A percentile compares a stretch with the other conserved stretches of the same genome.
These are phyloP conservation scores for Heteropelma amictum DNA, from an alignment of 2,888 invertebrate genomes.

Conservation along the genomic window DNA sequence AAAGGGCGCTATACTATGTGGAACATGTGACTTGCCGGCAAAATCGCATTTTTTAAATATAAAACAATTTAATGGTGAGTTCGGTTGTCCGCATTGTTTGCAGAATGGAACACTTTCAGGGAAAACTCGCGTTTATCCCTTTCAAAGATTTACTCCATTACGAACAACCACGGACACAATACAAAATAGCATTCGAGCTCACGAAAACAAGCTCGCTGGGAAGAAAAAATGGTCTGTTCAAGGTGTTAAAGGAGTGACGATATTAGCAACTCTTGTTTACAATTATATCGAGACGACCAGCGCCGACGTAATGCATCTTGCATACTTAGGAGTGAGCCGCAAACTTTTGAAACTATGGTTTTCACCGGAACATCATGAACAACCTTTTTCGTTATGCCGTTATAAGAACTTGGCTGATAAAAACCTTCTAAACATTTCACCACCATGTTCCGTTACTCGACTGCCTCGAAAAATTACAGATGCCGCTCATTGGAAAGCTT, in stretches of 20 bases:
- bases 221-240: background rate
- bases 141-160: background rate
- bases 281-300: constrained; percentile 49
- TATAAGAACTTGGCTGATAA: background rate
- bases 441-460: constrained; percentile 52
- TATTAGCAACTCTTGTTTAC: constrained; percentile 25
- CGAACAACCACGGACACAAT: background rate
- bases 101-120: background rate
- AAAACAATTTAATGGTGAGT: no score
- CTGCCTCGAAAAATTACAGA: no score
- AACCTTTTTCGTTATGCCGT: background rate
- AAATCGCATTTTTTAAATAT: constrained; percentile 46
- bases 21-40: constrained; percentile 30
- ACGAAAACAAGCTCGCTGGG: background rate
- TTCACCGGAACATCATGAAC: no score
- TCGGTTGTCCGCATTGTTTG: constrained; percentile 46
- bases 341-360: no score
- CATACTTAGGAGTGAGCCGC: constrained; percentile 51
- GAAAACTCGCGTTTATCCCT: background rate
- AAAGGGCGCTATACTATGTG: constrained; percentile 15
- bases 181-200: background rate
- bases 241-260: constrained; percentile 52
- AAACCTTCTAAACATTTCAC: background rate
- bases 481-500: constrained; percentile 54
- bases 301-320: constrained; percentile 55